Base-by-base conservation (phyloP, 53 echinoderm and acorn worm species). In the Stichopus horrens region DNA sequence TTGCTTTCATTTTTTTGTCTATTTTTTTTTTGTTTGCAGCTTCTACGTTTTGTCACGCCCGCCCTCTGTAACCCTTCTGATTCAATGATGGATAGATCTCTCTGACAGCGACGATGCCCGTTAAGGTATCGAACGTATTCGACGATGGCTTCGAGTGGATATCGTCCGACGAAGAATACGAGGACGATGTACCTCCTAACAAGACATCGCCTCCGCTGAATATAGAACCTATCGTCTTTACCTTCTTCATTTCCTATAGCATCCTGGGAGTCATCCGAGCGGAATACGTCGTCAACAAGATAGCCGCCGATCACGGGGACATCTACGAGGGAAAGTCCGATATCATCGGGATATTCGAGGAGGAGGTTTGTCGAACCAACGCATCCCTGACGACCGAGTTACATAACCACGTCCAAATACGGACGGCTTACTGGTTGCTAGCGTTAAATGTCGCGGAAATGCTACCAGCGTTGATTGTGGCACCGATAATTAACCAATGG, bases 221-320 rank as follows among this genome's bases (percentile, higher is more conserved):
- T 18, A 90, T 94, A 2, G 96, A 96, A 54, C 96, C 96, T 5
- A 86, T 96, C 11, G 88, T 96, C 22, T 90, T 96, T 20, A 71
- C 94, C 0, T 93, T 91, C 79, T 93, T 94, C 90, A 73, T 94
- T 21, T 92, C 90, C 4, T 94, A 94, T 57, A 94, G 91, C 20
- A 91, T 96, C 86, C 88, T 91, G 16, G 88, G 91, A 6, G 91
- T 93, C 4, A 86, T 96, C 54, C 90, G 94, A 7, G 87, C 93
- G 6, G 93, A 96, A 76, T 96, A 96, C 76, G 58, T 96, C 73
- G 91, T 90, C 13, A 63, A 92, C 11, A 74, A 88, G 37, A 83
- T 92, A 68, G 66, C 90, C 1, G 86, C 76, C 16, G 89, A 88
- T 9, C 76, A 75, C 57, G 87, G 88, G 83, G 76, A 76, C 37